These are phyloP conservation scores for Melanophora roralis DNA, from an alignment of 2,888 invertebrate species.

Conservation along the genomic window DNA sequence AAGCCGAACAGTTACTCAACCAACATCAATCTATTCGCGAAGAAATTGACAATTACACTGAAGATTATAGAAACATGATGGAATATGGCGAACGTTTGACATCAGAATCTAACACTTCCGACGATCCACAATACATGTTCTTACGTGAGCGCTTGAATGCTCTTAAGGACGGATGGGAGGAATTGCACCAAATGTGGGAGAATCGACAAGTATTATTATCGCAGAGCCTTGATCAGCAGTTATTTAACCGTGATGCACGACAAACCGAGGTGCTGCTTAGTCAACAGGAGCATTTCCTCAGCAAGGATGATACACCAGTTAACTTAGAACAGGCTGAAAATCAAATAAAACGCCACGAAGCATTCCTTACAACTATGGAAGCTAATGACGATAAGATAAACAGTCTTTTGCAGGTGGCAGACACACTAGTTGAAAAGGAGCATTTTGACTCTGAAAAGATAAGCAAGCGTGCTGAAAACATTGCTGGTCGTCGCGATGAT, in stretches of 20 bases:
- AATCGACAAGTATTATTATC: slow-evolving; percentile 96
- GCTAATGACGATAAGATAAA: slow-evolving; percentile 99
- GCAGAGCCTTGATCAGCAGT: slow-evolving; percentile 95
- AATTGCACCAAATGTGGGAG: slow-evolving; percentile 99
- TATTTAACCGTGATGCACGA: slow-evolving; percentile 96
- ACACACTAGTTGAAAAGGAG: slow-evolving; percentile 91
- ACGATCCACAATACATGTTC: slow-evolving; percentile 99
- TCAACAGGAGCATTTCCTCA: slow-evolving; percentile 98
- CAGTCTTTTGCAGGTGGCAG: slow-evolving; percentile 95
- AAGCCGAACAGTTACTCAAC: slow-evolving; percentile 96
- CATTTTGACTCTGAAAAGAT: slow-evolving; percentile 98
- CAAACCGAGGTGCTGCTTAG: slow-evolving; percentile 98
- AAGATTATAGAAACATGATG: slow-evolving; percentile 99
- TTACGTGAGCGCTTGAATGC: slow-evolving; percentile 98
- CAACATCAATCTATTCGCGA: slow-evolving; percentile 99
- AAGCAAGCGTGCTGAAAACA: slow-evolving; percentile 95
- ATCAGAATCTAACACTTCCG: slow-evolving; percentile 89
- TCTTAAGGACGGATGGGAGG: slow-evolving; percentile 99
- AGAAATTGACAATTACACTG: slow-evolving; percentile 99
- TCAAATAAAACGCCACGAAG: slow-evolving; percentile 97
- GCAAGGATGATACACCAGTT: slow-evolving; percentile 96
- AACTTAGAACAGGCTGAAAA: slow-evolving; percentile 99
- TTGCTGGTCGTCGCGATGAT: slow-evolving; percentile 91
- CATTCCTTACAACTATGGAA: slow-evolving; percentile 99
- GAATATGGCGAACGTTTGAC: slow-evolving; percentile 98